phyloP scores from a whole-genome alignment of 2,113 vertebrate species.

The Epinephelus fuscoguttatus region DNA sequence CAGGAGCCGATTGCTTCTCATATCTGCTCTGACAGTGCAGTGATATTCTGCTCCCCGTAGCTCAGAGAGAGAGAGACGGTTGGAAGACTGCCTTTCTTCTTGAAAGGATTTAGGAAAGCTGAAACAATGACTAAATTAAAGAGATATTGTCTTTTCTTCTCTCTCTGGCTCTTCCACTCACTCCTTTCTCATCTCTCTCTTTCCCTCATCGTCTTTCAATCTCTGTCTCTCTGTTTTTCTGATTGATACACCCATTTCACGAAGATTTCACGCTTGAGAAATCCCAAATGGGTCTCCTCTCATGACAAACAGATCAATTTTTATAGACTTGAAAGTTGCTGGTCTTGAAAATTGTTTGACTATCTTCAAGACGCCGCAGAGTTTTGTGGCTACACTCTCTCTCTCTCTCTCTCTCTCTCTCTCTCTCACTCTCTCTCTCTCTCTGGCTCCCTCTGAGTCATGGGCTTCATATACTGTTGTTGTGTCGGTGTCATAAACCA shows the following conservation, averaged over 20 bases:
- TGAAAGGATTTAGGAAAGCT: conserved; percentile 62
- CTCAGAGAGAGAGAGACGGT: not conserved
- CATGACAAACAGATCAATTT: conserved; percentile 89
- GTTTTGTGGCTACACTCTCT: conserved; percentile 19
- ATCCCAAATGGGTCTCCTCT: conserved; percentile 84
- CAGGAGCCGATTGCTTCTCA: conserved; percentile 46
- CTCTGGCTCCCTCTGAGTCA: conserved; percentile 2
- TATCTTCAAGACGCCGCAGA: conserved; percentile 76
- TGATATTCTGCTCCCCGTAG: conserved; percentile 11
- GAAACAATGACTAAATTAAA: conserved; percentile 81
- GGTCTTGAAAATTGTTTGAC: conserved; percentile 87
- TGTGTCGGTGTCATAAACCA: conserved; percentile 47
- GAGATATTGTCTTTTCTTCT: conserved; percentile 44
- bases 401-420: not conserved
- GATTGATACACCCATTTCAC: conserved; percentile 87
- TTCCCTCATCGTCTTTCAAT: conserved; percentile 76
- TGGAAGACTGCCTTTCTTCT: conserved; percentile 35
- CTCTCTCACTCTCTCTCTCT: conserved; percentile 2
- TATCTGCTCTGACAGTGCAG: conserved; percentile 43
- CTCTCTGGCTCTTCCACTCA: conserved; percentile 29
- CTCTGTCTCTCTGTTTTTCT: conserved; percentile 77
- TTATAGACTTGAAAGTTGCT: conserved; percentile 88
- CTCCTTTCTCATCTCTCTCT: conserved; percentile 51
- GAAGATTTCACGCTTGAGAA: conserved; percentile 84
- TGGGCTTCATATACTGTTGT: conserved; percentile 14